phyloP scores from a whole-genome alignment of 1,140 invertebrate genomes.

The Listronotus oregonensis region DNA sequence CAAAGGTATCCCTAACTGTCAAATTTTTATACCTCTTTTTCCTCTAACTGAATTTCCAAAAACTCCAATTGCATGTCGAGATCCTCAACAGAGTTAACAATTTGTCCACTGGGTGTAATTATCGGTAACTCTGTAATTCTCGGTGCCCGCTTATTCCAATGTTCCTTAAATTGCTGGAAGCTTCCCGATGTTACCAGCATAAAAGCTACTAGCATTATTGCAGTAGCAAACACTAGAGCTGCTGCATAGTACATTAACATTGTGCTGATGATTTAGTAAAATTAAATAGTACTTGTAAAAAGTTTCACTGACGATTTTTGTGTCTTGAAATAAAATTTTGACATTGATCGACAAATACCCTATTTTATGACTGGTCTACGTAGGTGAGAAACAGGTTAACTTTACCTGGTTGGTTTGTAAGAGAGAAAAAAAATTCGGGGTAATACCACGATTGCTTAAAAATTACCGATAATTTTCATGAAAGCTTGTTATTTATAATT shows the following conservation, averaged over 20 bases:
- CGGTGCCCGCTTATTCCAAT: slow-evolving; percentile 19
- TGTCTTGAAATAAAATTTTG: slow-evolving; percentile 1
- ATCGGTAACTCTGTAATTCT: slow-evolving; percentile 40
- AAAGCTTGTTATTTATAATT: too few relatives aligned
- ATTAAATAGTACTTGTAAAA: background rate
- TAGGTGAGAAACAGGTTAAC: too few relatives aligned
- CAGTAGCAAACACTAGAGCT: slow-evolving; percentile 23
- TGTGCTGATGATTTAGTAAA: background rate
- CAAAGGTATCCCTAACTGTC: too few relatives aligned
- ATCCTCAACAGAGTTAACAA: slow-evolving; percentile 43
- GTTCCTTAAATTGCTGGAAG: slow-evolving; percentile 41
- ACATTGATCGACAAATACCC: background rate
- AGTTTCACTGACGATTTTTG: background rate
- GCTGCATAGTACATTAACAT: slow-evolving; percentile 20
- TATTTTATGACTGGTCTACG: background rate
- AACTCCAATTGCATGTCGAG: slow-evolving; percentile 46
- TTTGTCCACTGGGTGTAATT: slow-evolving; percentile 41
- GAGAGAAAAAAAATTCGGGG: too few relatives aligned
- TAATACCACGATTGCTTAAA: too few relatives aligned
- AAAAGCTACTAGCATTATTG: slow-evolving; percentile 38
- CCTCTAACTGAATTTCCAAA: slow-evolving; percentile 42
- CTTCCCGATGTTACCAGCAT: slow-evolving; percentile 37
- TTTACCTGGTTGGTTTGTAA: too few relatives aligned
- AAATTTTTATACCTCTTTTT: slow-evolving; percentile 43
- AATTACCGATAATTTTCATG: too few relatives aligned